These are phyloP conservation scores for Aleiodes leptofemur DNA, from an alignment of 2,888 invertebrate species.

Conservation along the genomic window DNA sequence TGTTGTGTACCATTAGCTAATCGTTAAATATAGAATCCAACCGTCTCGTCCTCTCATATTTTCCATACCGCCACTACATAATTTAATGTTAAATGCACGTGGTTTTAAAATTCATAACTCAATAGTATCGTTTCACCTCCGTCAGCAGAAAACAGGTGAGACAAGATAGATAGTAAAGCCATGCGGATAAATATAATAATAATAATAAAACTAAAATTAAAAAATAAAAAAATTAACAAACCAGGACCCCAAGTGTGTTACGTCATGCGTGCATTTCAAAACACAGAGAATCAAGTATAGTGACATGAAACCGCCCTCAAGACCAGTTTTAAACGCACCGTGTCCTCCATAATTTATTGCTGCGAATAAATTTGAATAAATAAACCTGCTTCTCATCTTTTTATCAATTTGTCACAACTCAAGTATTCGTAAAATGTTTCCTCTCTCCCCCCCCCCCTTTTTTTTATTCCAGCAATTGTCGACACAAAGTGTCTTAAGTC, in stretches of 20 bases:
- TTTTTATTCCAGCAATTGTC: no score
- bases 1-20: slow-evolving; percentile 56
- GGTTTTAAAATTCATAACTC: not conserved
- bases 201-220: slow-evolving; percentile 3
- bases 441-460: no score
- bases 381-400: slow-evolving; percentile 13
- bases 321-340: slow-evolving; percentile 29
- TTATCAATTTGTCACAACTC: slow-evolving; percentile 23
- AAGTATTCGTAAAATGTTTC: no score
- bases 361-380: slow-evolving; percentile 27
- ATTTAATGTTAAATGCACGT: not conserved
- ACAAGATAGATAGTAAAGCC: no score
- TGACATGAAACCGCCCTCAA: slow-evolving; percentile 13
- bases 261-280: slow-evolving; percentile 33
- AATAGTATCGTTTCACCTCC: no score
- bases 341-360: slow-evolving; percentile 12
- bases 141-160: no score
- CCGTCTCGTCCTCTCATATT: slow-evolving; percentile 29
- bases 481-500: no score
- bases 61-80: slow-evolving; percentile 2
- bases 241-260: slow-evolving; percentile 10
- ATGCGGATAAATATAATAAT: no score
- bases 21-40: slow-evolving; percentile 62
- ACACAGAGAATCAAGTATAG: not conserved
- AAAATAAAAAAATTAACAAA: not conserved